Percentiles rank a stretch among this genome's conserved stretches.
These are phyloP conservation scores for Cardiocondyla obscurior DNA, from an alignment of 1,140 invertebrate species.

Conservation along the genomic window DNA sequence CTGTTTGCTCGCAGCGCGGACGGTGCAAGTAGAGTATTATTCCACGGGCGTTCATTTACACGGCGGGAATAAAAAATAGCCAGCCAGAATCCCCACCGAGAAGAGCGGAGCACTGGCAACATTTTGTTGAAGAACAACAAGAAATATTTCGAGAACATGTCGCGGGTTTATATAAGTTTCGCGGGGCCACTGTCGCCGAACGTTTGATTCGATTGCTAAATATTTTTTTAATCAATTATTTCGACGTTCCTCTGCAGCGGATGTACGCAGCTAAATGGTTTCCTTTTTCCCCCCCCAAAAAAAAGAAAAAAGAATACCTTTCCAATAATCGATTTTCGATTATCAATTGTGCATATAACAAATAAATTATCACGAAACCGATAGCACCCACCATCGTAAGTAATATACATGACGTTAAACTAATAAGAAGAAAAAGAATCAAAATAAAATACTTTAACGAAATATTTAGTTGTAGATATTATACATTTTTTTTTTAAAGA, in stretches of 20 bases:
- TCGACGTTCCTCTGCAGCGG: not conserved
- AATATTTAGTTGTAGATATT: too few relatives aligned
- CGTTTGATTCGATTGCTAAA: slow-evolving; percentile 29
- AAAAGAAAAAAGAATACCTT: not conserved
- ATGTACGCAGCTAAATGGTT: not conserved
- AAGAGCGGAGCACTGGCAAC: not conserved
- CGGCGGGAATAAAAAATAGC: slow-evolving; percentile 18
- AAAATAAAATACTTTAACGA: too few relatives aligned
- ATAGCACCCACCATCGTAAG: not conserved
- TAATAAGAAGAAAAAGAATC: not conserved
- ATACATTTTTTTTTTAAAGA: too few relatives aligned
- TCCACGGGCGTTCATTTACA: too few relatives aligned
- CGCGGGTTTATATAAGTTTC: slow-evolving; percentile 16
- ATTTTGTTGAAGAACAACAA: slow-evolving; percentile 38
- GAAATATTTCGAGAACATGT: slow-evolving; percentile 15
- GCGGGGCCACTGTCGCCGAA: not conserved
- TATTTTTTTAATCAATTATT: slow-evolving; percentile 34
- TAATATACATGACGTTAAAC: not conserved
- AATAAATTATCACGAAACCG: slow-evolving; percentile 13
- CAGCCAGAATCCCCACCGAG: too few relatives aligned
- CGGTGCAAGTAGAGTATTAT: not conserved
- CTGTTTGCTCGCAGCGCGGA: not conserved
- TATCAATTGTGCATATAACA: not conserved
- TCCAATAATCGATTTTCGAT: too few relatives aligned
- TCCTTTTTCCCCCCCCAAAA: too few relatives aligned